Evolutionary conservation across 1,140 invertebrate genomes (phyloP), one percentile per base, ranked within the genome.

Genomic region (Nautilus pompilius): DNA sequence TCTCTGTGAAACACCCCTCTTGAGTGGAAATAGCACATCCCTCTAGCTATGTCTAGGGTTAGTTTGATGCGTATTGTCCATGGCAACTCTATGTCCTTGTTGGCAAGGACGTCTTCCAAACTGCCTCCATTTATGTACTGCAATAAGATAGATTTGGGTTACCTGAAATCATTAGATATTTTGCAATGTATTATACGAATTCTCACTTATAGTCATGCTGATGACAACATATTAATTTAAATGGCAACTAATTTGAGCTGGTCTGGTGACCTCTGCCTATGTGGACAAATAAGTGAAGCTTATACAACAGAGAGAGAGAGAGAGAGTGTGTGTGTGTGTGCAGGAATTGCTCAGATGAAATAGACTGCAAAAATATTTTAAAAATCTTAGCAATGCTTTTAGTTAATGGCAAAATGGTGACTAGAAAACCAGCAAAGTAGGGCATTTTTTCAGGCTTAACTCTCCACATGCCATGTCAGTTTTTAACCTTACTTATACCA

Each of bases 51-150:
- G 82, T 97, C 93, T 17, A 89, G 84, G 10, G 93, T 92, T 61
- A 98, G 84, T 62, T 90, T 89, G 79, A 96, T 89, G 68, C 95
- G 84, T 24, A 89, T 83, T 30, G 86, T 83, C 86, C 95, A 94
- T n/a, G 91, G 90, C 69, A 98, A 83, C 17, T 89, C 87, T 46
- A 91, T 87, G 74, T 90, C 88, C 2, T 85, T 81, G 72, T 93
- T 89, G 63, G 93, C 89, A 69, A 98, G 89, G 64, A 96, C 82
- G 81, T 95, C 91, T 79, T 98, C 93, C 74, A 99, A 82, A 58
- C 92, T 95, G 8, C 96, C 95, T 20, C 93, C 93, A 83, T 93
- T 93, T 77, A 96, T 95, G 83, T 91, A 97, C 87, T 98, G 77
- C 10, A 84, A 80, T 53, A 61, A 63, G 63, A 64, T 58, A 59